Evolutionary conservation across 53 echinoderm and acorn worm genomes (phyloP).

Genomic region (Paracentrotus lividus): DNA sequence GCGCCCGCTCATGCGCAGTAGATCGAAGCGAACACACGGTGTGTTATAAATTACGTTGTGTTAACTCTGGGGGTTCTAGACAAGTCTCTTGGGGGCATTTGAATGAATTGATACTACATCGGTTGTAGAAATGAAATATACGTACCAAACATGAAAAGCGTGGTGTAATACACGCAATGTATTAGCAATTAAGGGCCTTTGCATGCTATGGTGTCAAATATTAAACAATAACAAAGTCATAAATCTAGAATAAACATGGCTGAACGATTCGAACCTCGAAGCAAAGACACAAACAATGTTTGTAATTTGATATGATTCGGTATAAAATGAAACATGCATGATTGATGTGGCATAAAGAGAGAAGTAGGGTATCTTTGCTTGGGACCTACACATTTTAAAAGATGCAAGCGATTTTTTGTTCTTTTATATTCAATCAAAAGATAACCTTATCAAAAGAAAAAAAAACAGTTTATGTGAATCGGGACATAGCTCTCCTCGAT

Average conservation of each 20-base stretch:
- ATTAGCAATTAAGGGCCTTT: conserved; percentile 37
- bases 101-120: conserved; percentile 1
- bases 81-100: conserved; percentile 30
- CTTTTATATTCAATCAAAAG: too few species aligned
- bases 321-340: too few species aligned
- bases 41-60: conserved; percentile 70
- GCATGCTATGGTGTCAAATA: conserved; percentile 8
- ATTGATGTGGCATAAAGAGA: too few species aligned
- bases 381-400: too few species aligned
- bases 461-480: too few species aligned
- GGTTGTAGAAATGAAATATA: conserved; percentile 20
- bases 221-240: conserved; percentile 41
- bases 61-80: conserved; percentile 31
- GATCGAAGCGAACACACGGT: conserved; percentile 58
- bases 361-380: too few species aligned
- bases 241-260: background rate
- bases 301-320: too few species aligned
- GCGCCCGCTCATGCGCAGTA: conserved; percentile 65
- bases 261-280: background rate
- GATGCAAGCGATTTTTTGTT: too few species aligned
- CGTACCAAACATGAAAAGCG: conserved; percentile 38
- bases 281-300: too few species aligned
- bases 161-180: background rate
- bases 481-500: too few species aligned
- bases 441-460: too few species aligned